Conservation (phyloP, 2,113 vertebrate genomes). For the Callopanchax toddi region DNA sequence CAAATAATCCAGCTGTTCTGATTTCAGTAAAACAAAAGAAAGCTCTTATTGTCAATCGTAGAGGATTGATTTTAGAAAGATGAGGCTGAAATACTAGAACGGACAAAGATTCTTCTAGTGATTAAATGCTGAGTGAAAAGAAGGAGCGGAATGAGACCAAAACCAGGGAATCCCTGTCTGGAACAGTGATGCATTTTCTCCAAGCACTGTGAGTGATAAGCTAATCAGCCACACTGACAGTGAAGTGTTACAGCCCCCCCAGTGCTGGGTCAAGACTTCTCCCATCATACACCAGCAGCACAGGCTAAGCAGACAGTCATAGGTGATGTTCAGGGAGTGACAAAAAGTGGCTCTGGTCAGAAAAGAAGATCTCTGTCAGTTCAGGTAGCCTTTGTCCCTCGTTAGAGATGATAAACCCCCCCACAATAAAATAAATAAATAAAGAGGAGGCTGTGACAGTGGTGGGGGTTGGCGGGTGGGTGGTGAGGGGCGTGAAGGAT, state of each 20-base stretch:
- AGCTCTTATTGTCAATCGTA: constrained; percentile 4
- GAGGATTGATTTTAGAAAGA: constrained; percentile 25
- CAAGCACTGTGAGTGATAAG: constrained; percentile 77
- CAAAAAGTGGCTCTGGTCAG: constrained; percentile 68
- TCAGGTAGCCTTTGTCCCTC: constrained; percentile 77
- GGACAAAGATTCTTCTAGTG: constrained; percentile 36
- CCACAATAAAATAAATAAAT: too few relatives aligned
- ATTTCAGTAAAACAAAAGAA: constrained; percentile 19
- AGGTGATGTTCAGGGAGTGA: constrained; percentile 50
- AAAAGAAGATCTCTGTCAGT: constrained; percentile 79
- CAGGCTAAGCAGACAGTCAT: constrained; percentile 68
- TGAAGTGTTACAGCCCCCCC: constrained; percentile 76
- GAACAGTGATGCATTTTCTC: constrained; percentile 77
- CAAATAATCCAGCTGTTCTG: constrained; percentile 5
- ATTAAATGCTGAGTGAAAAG: constrained; percentile 57
- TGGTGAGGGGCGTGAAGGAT: constrained; percentile 20
- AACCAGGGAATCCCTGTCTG: constrained; percentile 73
- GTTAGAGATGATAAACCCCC: constrained; percentile 32
- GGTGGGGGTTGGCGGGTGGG: constrained; percentile 19
- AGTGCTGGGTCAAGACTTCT: constrained; percentile 76
- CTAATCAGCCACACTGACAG: constrained; percentile 81
- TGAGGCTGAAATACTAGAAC: constrained; percentile 37
- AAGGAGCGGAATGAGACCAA: constrained; percentile 41
- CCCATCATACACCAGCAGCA: constrained; percentile 71
- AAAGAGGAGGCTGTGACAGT: constrained; percentile 54